Evolutionary conservation across 2,888 invertebrate genomes (phyloP), one percentile per base, ranked within the genome.

Genomic region (Kuschelorhynchus macadamiae): DNA sequence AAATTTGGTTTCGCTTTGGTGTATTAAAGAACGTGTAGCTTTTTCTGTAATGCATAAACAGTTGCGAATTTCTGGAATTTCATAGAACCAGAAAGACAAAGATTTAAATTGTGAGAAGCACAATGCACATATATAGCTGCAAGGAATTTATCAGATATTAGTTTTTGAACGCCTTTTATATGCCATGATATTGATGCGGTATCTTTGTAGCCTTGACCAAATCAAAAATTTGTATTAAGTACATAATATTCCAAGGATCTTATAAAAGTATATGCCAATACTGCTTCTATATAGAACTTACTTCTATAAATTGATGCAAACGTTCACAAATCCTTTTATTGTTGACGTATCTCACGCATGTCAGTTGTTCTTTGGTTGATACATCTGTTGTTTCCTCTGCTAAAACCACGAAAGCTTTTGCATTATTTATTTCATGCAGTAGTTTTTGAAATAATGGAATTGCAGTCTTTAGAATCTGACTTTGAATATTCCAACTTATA

Each of bases 351-450:
- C 56, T 32, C 14, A 56, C 56, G 42, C 56, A 42, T 12, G 56
- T 42, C 9, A 56, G 56, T 30, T 56, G 56, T 30, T 56, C 41
- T n/a, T 18, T n/a, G n/a, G n/a, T n/a, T n/a, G n/a, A n/a, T n/a
- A n/a, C n/a, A n/a, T 53, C 53, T 1, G 36, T 21, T 0, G 36
- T 41, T 18, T 53, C 18, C 7, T 53, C 53, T 7, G 36, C 36
- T 16, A 53, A 53, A 2, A 53, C 21, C 7, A 14, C 32, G 14
- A 53, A 53, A 36, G 17, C 32, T 36, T 36, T 53, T 7, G 36
- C 17, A n/a, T 16, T 16, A 39, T 17, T 36, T 53, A 36, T 17
- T 7, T 33, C 21, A 14, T 7, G 4, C 1, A 16, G 17, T 9
- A 53, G 11, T 36, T 36, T 21, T 16, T 41, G 9, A 12, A n/a